phyloP scores from a whole-genome alignment of 37 sponge, comb jelly and placozoan genomes.

The Cladorhizidae sp. region DNA sequence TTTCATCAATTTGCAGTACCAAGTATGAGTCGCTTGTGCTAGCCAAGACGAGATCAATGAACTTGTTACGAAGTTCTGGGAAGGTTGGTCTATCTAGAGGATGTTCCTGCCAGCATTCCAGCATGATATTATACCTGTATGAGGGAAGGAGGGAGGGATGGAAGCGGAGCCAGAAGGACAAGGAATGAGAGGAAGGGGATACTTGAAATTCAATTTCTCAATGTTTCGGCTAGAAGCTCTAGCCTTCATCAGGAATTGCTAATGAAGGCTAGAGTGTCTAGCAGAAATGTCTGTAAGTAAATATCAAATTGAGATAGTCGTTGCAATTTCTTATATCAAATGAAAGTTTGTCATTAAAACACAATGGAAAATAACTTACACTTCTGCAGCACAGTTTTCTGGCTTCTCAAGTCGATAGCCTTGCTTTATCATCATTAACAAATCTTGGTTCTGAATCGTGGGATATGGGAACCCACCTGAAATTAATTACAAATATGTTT shows the following conservation, averaged over 20 bases:
- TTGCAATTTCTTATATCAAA: no score
- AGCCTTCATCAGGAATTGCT: no score
- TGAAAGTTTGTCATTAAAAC: no score
- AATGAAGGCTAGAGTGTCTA: no score
- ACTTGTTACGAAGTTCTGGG: constrained; percentile 33
- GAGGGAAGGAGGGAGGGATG: not conserved
- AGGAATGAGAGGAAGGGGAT: not conserved
- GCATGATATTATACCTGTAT: constrained; percentile 58
- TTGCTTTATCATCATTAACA: constrained; percentile 34
- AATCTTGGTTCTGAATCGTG: constrained; percentile 24
- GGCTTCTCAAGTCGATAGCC: constrained; percentile 70
- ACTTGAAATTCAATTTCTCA: no score
- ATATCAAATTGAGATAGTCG: no score
- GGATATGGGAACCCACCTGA: constrained; percentile 77
- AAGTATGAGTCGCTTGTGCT: constrained; percentile 29
- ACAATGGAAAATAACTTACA: constrained; percentile 67
- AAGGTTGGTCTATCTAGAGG: constrained; percentile 54
- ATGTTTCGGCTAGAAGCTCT: no score
- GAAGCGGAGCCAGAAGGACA: not conserved
- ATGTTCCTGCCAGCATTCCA: constrained; percentile 50
- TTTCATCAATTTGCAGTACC: constrained; percentile 49
- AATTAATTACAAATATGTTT: not conserved
- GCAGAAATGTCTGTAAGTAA: no score
- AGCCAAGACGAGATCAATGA: constrained; percentile 25
- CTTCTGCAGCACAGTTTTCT: constrained; percentile 65